A percentile compares a stretch with the other conserved stretches of the same genome.
phyloP scores from a whole-genome alignment of 1,140 invertebrate species.

The Aphis gossypii region DNA sequence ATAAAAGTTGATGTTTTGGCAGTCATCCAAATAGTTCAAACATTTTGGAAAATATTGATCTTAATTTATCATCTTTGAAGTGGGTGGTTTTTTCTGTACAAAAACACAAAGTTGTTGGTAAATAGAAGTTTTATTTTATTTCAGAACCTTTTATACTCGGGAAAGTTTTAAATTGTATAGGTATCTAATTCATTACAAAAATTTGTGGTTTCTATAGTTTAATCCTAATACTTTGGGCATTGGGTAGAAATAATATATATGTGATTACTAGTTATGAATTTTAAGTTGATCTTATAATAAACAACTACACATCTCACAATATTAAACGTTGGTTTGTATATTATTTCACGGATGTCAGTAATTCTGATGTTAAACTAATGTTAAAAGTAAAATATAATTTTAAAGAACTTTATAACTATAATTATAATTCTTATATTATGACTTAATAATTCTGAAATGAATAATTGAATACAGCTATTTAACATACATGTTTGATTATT shows the following conservation, averaged over 20 bases:
- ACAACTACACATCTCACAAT: background rate
- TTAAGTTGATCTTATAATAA: background rate
- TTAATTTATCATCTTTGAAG: background rate
- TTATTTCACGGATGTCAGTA: background rate
- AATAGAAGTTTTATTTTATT: background rate
- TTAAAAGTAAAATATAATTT: background rate
- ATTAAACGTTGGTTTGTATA: background rate
- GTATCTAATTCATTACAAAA: background rate
- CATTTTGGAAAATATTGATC: too few relatives aligned
- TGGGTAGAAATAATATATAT: background rate
- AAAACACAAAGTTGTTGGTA: background rate
- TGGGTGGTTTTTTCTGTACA: background rate
- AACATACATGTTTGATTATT: background rate
- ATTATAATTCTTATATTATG: background rate
- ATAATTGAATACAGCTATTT: background rate
- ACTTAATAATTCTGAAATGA: background rate
- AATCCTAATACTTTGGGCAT: background rate
- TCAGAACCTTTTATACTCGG: background rate
- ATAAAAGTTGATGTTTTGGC: too few relatives aligned
- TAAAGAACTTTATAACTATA: background rate
- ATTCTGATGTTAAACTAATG: background rate
- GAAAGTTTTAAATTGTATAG: background rate
- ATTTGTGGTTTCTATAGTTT: background rate
- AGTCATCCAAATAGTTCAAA: too few relatives aligned
- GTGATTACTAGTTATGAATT: background rate